Conservation (phyloP, 2,797 vertebrate species). For the Pangasius larnaudii region DNA sequence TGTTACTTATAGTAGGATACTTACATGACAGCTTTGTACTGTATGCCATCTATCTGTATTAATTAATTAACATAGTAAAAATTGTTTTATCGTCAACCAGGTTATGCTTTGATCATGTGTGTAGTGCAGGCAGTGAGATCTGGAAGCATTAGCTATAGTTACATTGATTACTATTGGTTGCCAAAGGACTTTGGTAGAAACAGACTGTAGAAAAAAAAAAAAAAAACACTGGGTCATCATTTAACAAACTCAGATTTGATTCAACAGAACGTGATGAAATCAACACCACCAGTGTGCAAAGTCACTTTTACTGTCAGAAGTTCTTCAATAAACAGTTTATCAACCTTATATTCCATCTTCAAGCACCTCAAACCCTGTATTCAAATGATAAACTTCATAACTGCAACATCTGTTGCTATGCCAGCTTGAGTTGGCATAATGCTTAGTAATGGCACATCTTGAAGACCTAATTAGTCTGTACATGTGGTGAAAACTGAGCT, state of each 20-base stretch:
- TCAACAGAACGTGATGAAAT: constrained; percentile 27
- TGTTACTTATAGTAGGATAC: background rate
- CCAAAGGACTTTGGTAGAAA: background rate
- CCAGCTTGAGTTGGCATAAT: constrained; percentile 36
- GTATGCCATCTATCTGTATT: background rate
- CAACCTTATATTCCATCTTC: background rate
- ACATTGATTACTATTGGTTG: background rate
- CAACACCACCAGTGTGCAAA: background rate
- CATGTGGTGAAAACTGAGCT: constrained; percentile 40
- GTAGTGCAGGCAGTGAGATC: background rate
- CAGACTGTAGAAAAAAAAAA: background rate
- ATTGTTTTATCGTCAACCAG: background rate
- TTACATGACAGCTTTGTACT: background rate
- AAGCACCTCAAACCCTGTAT: constrained; percentile 4
- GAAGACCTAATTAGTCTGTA: constrained; percentile 52
- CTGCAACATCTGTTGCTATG: constrained; percentile 51
- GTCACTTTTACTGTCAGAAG: constrained; percentile 33
- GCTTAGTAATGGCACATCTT: constrained; percentile 45
- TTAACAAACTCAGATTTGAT: constrained; percentile 19
- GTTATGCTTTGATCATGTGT: background rate
- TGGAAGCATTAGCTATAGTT: background rate
- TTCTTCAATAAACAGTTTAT: constrained; percentile 15
- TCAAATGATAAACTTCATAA: constrained; percentile 21
- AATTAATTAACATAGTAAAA: background rate
- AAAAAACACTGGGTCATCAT: background rate